Evolutionary conservation across 2,888 invertebrate species (phyloP).

Genomic region (Drosophila mimica): DNA sequence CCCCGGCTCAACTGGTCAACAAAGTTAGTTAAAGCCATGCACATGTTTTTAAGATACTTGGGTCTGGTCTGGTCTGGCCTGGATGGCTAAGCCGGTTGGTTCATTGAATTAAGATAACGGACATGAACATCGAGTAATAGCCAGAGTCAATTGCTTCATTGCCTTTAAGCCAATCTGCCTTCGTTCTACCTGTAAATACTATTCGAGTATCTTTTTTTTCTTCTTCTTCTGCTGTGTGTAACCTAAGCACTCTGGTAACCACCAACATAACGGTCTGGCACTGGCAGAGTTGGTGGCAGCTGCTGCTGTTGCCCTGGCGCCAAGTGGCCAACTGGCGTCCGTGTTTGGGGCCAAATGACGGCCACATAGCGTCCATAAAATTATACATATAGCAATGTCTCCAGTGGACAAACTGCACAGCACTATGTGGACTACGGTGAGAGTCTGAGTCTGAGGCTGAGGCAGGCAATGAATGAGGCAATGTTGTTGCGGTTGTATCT

Average conservation of each 20-base stretch:
- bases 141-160: constrained; percentile 59
- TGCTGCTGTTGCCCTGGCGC: constrained; percentile 44
- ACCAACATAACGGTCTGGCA: constrained; percentile 43
- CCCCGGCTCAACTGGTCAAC: not conserved
- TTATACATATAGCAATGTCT: constrained; percentile 68
- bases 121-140: constrained; percentile 53
- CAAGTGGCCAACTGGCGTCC: constrained; percentile 34
- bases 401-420: constrained; percentile 60
- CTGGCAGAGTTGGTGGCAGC: constrained; percentile 5
- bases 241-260: constrained; percentile 48
- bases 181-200: constrained; percentile 45
- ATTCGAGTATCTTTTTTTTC: constrained; percentile 18
- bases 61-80: constrained; percentile 1
- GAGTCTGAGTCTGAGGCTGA: not conserved
- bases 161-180: constrained; percentile 37
- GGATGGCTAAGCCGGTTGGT: constrained; percentile 39
- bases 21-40: constrained; percentile 24
- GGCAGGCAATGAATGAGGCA: constrained; percentile 24
- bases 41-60: constrained; percentile 3
- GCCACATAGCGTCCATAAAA: constrained; percentile 75
- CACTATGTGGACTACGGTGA: constrained; percentile 7
- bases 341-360: constrained; percentile 55
- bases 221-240: constrained; percentile 22
- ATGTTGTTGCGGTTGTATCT: constrained; percentile 56
- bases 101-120: constrained; percentile 77